Conservation (phyloP, 2,888 invertebrate species). For the Hemicrepidius hirtus region DNA sequence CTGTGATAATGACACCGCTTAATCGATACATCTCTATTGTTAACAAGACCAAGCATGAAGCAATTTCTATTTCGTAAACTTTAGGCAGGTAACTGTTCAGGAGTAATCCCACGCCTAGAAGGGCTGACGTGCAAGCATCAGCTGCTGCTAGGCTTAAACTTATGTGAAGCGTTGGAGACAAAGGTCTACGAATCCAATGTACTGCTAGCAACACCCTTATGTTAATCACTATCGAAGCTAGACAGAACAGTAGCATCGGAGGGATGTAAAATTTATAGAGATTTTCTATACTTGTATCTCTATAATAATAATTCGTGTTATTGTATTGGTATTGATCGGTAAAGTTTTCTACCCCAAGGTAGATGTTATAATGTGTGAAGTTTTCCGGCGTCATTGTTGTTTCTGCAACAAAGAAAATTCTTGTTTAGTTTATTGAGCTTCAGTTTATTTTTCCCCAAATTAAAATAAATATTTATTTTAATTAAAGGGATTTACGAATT, state of each 20-base stretch:
- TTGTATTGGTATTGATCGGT: slow-evolving; percentile 22
- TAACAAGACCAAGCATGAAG: slow-evolving; percentile 51
- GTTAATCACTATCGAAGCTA: slow-evolving; percentile 74
- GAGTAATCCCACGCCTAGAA: slow-evolving; percentile 74
- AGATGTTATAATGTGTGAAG: slow-evolving; percentile 25
- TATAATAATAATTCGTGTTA: slow-evolving; percentile 21
- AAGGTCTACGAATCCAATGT: slow-evolving; percentile 75
- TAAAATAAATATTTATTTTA: no score
- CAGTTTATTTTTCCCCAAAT: no score
- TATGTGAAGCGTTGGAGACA: slow-evolving; percentile 77
- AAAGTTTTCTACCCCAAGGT: slow-evolving; percentile 23
- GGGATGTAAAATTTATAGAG: slow-evolving; percentile 64
- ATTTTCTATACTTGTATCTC: slow-evolving; percentile 31
- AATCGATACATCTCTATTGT: slow-evolving; percentile 73
- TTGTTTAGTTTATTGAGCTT: neutral
- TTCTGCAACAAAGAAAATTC: slow-evolving; percentile 22
- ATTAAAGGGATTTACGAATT: no score
- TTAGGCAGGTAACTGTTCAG: slow-evolving; percentile 74
- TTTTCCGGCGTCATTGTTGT: slow-evolving; percentile 29
- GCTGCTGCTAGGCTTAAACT: slow-evolving; percentile 77
- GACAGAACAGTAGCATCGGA: slow-evolving; percentile 72
- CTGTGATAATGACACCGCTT: slow-evolving; percentile 78
- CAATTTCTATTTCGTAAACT: slow-evolving; percentile 59
- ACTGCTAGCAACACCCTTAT: slow-evolving; percentile 74
- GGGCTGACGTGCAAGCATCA: slow-evolving; percentile 75